Percentiles rank a stretch among this genome's conserved stretches.
These are phyloP conservation scores for Galemys pyrenaicus DNA, from an alignment of 2,113 vertebrate genomes.

Conservation along the genomic window DNA sequence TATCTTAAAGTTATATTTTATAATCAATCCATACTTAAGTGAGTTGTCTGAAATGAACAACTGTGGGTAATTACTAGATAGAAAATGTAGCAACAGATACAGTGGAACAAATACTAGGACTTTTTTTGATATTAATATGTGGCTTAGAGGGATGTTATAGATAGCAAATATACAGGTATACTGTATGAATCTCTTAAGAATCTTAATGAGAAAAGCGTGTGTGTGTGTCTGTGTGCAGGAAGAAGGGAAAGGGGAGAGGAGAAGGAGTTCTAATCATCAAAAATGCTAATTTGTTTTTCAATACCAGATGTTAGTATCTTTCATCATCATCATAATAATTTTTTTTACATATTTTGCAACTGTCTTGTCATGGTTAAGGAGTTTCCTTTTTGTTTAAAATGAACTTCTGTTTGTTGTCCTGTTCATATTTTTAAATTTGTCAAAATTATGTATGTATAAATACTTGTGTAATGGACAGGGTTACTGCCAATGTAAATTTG, in stretches of 20 bases:
- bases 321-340: too few relatives aligned
- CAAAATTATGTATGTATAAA: not conserved
- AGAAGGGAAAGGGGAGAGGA: too few relatives aligned
- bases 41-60: slow-evolving; percentile 11
- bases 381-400: slow-evolving; percentile 38
- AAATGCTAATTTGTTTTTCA: slow-evolving; percentile 12
- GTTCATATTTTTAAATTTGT: not conserved
- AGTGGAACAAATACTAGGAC: not conserved
- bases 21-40: not conserved
- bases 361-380: not conserved
- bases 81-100: not conserved
- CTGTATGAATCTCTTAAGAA: not conserved
- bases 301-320: not conserved
- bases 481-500: not conserved
- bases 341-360: not conserved
- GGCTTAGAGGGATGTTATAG: not conserved
- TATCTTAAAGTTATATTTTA: slow-evolving; percentile 46
- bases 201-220: not conserved
- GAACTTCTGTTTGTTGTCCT: slow-evolving; percentile 18
- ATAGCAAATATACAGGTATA: not conserved
- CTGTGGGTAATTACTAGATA: not conserved
- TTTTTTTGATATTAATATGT: not conserved
- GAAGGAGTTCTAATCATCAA: not conserved
- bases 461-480: not conserved
- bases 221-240: not conserved